Conservation (phyloP, 2,113 vertebrate species). For the Lepisosteus oculatus region DNA sequence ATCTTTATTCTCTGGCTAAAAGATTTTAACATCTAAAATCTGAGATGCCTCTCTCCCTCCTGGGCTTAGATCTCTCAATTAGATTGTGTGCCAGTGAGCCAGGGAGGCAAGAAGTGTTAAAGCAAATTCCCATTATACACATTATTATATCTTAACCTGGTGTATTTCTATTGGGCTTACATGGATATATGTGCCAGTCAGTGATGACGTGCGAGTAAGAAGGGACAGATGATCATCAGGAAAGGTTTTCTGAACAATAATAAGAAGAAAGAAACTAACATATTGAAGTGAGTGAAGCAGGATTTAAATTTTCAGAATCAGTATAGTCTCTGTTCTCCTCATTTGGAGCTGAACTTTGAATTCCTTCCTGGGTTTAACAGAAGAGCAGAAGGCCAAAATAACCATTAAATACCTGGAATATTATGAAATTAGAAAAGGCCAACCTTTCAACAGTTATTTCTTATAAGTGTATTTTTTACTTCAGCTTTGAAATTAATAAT, state of each 20-base stretch:
- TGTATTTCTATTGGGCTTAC: neutral
- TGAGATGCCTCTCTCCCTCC: neutral
- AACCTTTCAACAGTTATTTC: too few species aligned
- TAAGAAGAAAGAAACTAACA: too few species aligned
- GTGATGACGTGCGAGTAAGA: neutral
- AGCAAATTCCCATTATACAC: neutral
- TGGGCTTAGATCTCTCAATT: slow-evolving; percentile 8
- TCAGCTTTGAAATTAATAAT: too few species aligned
- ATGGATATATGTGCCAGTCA: neutral
- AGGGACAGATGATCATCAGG: neutral
- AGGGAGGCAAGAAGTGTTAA: neutral
- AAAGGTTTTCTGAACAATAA: neutral
- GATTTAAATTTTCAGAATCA: too few species aligned
- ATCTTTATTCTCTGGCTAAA: neutral
- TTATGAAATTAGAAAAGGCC: too few species aligned
- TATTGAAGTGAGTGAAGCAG: too few species aligned
- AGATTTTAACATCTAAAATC: neutral
- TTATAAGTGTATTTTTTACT: too few species aligned
- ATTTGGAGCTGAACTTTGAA: too few species aligned
- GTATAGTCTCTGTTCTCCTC: too few species aligned
- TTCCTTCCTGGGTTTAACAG: too few species aligned
- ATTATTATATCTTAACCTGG: slow-evolving; percentile 1
- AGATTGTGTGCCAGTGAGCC: neutral
- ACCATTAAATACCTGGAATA: too few species aligned
- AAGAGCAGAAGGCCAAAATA: too few species aligned